A percentile compares a stretch with the other conserved stretches of the same genome.
Conservation (phyloP, 2,797 vertebrate genomes). For the Halcyon chelicuti region DNA sequence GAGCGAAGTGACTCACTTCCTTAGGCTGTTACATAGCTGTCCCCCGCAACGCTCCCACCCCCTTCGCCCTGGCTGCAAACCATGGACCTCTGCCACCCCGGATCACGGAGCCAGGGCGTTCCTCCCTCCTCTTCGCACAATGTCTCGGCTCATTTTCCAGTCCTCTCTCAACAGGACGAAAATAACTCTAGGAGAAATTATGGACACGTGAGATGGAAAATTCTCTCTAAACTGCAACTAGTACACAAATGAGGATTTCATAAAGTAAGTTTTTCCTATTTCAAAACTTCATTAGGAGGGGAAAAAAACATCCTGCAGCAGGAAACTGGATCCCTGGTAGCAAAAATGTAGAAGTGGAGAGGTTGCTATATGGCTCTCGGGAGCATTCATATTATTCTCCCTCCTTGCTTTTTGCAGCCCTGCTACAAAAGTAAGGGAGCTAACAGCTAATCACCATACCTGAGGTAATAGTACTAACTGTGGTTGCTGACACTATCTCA, state of each 20-base stretch:
- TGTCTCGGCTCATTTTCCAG: constrained; percentile 27
- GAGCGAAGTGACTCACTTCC: constrained; percentile 63
- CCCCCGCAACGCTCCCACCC: constrained; percentile 1
- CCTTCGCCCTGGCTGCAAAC: background rate
- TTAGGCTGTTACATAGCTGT: constrained; percentile 31
- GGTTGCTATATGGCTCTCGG: background rate
- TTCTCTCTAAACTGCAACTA: constrained; percentile 42
- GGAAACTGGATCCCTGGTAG: background rate
- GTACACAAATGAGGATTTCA: background rate
- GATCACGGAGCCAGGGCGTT: background rate
- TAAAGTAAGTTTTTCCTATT: constrained; percentile 30
- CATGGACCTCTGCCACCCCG: constrained; percentile 11
- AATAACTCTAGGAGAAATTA: constrained; percentile 58
- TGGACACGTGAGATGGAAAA: constrained; percentile 31
- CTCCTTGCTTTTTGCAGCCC: background rate
- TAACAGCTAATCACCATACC: background rate
- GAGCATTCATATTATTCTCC: background rate
- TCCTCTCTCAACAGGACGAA: background rate
- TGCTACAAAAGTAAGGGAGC: background rate
- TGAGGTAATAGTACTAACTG: background rate
- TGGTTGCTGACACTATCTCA: background rate
- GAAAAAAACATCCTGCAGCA: constrained; percentile 9
- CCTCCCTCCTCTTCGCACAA: constrained; percentile 34
- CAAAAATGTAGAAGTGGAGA: background rate
- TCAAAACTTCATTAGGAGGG: background rate